Conservation (phyloP, 1,140 invertebrate genomes). For the Apis florea region DNA sequence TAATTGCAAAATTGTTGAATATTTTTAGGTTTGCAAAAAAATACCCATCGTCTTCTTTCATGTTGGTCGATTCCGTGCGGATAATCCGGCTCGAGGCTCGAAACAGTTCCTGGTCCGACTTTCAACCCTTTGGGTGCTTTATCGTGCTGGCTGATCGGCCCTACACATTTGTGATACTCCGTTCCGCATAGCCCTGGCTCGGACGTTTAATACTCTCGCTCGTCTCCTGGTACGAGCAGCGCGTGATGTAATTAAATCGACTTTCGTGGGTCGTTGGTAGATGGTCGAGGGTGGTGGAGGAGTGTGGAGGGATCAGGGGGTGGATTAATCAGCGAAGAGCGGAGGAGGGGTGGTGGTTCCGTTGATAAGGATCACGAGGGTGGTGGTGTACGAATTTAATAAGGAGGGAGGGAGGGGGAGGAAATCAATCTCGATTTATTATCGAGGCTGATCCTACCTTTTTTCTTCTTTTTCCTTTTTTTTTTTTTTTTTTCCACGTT, state of each 20-base stretch:
- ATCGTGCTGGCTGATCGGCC: conserved; percentile 47
- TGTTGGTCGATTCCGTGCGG: not conserved
- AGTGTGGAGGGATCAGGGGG: not conserved
- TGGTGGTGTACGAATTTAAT: not conserved
- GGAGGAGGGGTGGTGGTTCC: not conserved
- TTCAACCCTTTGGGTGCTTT: conserved; percentile 36
- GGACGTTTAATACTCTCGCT: conserved; percentile 52
- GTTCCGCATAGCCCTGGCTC: conserved; percentile 44
- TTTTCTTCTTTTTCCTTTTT: not conserved
- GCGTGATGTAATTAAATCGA: conserved; percentile 63
- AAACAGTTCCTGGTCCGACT: conserved; percentile 23
- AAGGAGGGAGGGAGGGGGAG: not conserved
- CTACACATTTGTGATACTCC: conserved; percentile 49
- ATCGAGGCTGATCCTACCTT: not conserved
- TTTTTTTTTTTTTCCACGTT: too few relatives aligned
- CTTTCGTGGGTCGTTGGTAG: conserved; percentile 35
- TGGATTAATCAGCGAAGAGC: conserved; percentile 22
- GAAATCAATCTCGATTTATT: conserved; percentile 34
- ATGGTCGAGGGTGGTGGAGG: not conserved
- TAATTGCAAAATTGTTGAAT: not conserved
- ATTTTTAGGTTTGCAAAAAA: not conserved
- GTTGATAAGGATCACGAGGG: not conserved
- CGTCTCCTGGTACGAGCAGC: conserved; percentile 58
- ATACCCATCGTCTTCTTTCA: not conserved
- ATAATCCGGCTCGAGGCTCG: not conserved